Base-by-base conservation (phyloP, 2,113 vertebrate species). In the Psilopsiagon aurifrons region DNA sequence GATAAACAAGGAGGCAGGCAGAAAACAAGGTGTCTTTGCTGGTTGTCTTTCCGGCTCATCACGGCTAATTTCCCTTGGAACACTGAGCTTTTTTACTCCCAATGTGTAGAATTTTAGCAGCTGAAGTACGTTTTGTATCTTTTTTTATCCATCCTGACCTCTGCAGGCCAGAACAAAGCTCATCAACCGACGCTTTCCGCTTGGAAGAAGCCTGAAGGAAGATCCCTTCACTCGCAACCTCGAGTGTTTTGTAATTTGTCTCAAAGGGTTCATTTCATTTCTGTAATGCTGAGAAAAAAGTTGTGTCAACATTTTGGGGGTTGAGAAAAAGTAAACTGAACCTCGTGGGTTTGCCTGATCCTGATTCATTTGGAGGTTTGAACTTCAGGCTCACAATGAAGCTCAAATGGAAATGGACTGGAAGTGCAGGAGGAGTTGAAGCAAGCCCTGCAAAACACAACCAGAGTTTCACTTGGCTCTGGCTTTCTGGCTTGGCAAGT, bases 161-260 rank as follows among this genome's bases (percentile, higher is more conserved):
- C 66, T 67, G 25, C 35, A 90, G 76, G 41, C 60, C 63, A 88
- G 82, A 77, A 22, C 59, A 67, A 70, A 71, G 35, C 77, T 52
- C 33, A 29, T 22, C 59, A 81, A 8, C 31, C 3, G 0, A 10
- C 0, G 1, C 1, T 1, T 16, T 71, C 90, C 11, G 25, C 46
- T 78, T 4, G 44, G 76, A 57, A 19, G 5, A 10, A 62, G 73
- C 52, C 86, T 51, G 41, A 35, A 8, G 5, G 44, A 84, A 79
- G 89, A 60, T 73, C 55, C 83, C 63, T 55, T 80, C 64, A 5
- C 80, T 29, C 54, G 25, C 66, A 88, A 67, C 83, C 83, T 60
- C 51, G 27, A 64, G 33, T 41, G 19, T 64, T 81, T 43, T 27
- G 66, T 55, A 9, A 33, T 78, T 66, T 88, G 63, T 41, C 83